These are phyloP conservation scores for Anoplius nigerrimus DNA, from an alignment of 2,888 invertebrate species.

Conservation along the genomic window DNA sequence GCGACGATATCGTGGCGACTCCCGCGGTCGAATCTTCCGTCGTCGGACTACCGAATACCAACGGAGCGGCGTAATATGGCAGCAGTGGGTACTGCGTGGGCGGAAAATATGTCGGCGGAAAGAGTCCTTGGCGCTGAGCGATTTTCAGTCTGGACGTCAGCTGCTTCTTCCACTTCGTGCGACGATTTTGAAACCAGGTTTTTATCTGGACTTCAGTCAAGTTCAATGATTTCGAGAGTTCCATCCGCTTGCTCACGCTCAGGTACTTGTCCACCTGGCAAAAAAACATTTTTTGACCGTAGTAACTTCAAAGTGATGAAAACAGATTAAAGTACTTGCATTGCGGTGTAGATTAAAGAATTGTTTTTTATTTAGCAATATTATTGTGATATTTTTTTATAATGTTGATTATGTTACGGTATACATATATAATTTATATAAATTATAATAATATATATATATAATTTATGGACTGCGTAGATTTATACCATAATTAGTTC, in stretches of 20 bases:
- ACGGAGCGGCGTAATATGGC: conserved; percentile 80
- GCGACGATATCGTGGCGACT: conserved; percentile 53
- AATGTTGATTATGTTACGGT: too few species aligned
- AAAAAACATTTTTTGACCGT: conserved; percentile 46
- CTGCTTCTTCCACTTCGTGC: conserved; percentile 99
- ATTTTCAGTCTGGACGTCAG: conserved; percentile 92
- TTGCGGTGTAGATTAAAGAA: too few species aligned
- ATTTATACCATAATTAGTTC: too few species aligned
- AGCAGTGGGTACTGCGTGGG: conserved; percentile 80
- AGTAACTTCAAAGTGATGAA: too few species aligned
- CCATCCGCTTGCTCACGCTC: conserved; percentile 96
- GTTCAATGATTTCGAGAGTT: conserved; percentile 90
- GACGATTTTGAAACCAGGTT: conserved; percentile 96
- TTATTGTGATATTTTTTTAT: too few species aligned
- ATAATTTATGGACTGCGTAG: too few species aligned
- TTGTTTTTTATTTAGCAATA: too few species aligned
- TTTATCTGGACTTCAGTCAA: conserved; percentile 97
- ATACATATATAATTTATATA: too few species aligned
- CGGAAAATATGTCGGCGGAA: conserved; percentile 83
- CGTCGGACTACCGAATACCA: conserved; percentile 79
- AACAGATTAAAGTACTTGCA: too few species aligned
- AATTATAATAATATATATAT: too few species aligned
- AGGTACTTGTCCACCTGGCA: conserved; percentile 91
- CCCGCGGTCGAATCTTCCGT: conserved; percentile 69
- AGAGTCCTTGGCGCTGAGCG: conserved; percentile 89